phyloP scores from a whole-genome alignment of 2,113 vertebrate genomes.

The Meles meles region DNA sequence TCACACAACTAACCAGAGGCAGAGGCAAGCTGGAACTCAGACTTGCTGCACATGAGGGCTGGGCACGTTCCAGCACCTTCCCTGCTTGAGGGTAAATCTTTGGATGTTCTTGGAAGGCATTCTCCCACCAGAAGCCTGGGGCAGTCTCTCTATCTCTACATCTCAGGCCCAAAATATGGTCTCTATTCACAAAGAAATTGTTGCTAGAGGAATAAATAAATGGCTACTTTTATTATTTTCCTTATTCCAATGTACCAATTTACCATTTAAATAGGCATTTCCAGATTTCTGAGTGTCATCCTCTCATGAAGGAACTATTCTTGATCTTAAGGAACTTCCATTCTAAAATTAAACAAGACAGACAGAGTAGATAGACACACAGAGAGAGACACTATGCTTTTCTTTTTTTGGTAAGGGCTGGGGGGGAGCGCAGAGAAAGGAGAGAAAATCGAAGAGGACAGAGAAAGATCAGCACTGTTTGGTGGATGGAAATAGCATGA shows the following conservation, averaged over 20 bases:
- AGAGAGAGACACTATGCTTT: slow-evolving; percentile 49
- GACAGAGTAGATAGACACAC: slow-evolving; percentile 62
- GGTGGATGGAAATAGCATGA: slow-evolving; percentile 53
- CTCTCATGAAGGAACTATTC: slow-evolving; percentile 62
- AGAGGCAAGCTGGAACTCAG: not conserved
- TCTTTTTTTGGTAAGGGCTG: slow-evolving; percentile 63
- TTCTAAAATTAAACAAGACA: slow-evolving; percentile 71
- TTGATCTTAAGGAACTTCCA: slow-evolving; percentile 70
- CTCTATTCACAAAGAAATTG: not conserved
- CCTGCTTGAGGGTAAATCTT: not conserved
- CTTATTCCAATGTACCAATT: slow-evolving; percentile 20
- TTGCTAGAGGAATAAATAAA: slow-evolving; percentile 32
- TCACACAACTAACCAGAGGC: not conserved
- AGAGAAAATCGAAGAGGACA: slow-evolving; percentile 59
- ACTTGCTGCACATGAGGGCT: not conserved
- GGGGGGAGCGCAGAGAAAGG: slow-evolving; percentile 38
- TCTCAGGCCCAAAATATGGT: not conserved
- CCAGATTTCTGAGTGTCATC: slow-evolving; percentile 50
- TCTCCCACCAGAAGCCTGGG: not conserved
- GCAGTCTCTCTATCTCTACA: not conserved
- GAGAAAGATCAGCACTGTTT: slow-evolving; percentile 55
- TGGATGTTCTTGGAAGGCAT: not conserved
- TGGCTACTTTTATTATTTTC: slow-evolving; percentile 40
- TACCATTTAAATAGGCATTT: slow-evolving; percentile 40
- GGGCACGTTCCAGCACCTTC: not conserved